These are phyloP conservation scores for Himantopus leucocephalus DNA, from an alignment of 2,113 vertebrate species.

Conservation along the genomic window DNA sequence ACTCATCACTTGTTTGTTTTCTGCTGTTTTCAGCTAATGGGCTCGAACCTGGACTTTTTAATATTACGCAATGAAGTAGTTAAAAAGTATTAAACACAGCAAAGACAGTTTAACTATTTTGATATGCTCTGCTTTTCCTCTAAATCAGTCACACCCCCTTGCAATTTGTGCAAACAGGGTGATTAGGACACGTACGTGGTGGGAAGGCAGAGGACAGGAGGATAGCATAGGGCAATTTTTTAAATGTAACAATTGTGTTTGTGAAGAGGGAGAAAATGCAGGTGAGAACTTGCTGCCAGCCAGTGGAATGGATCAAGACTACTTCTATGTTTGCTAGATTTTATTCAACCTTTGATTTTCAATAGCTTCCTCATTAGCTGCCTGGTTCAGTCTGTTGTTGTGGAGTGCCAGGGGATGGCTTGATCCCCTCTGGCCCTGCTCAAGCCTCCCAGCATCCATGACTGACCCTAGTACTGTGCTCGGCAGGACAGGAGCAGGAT, in stretches of 20 bases:
- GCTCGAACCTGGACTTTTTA: background rate
- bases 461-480: background rate
- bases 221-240: background rate
- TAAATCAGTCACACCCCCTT: background rate
- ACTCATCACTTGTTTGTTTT: background rate
- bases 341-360: background rate
- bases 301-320: background rate
- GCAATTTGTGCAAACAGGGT: background rate
- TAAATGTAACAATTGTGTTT: background rate
- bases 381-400: background rate
- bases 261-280: background rate
- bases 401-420: too few species aligned
- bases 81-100: background rate
- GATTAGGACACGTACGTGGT: background rate
- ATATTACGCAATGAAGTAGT: background rate
- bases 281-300: background rate
- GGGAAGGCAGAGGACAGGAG: background rate
- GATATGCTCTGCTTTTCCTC: background rate
- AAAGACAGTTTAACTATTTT: background rate
- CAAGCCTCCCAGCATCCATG: background rate
- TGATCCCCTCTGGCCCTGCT: background rate
- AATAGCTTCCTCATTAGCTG: background rate
- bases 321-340: background rate
- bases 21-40: background rate
- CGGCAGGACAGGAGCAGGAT: rapidly evolving